phyloP scores from a whole-genome alignment of 2,113 vertebrate genomes.

The Copsychus sechellarum region DNA sequence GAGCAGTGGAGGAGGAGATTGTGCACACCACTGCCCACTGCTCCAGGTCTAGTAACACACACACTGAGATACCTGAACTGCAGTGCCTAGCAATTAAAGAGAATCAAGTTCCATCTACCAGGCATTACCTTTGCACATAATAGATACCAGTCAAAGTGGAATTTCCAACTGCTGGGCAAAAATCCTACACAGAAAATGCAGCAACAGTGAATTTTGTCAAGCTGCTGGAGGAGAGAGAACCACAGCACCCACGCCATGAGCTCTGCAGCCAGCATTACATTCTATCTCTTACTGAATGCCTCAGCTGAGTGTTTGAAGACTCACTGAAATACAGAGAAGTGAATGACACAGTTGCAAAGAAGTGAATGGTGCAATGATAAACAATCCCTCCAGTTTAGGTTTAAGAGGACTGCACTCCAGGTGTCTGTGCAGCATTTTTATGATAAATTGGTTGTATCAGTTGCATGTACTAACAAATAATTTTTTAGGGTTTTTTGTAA shows the following conservation, averaged over 20 bases:
- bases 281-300: neutral
- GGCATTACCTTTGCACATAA: neutral
- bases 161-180: neutral
- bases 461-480: neutral
- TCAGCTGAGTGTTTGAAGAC: neutral
- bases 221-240: neutral
- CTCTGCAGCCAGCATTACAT: neutral
- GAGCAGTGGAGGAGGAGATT: neutral
- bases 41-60: neutral
- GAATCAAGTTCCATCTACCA: neutral
- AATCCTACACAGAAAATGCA: neutral
- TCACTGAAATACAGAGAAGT: neutral
- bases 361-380: neutral
- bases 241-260: neutral
- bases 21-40: neutral
- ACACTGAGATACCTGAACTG: neutral
- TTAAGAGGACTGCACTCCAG: neutral
- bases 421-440: neutral
- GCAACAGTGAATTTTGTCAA: neutral
- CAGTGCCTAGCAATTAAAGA: neutral
- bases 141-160: neutral
- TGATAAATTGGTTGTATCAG: neutral
- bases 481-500: neutral
- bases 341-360: neutral
- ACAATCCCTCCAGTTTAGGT: neutral